Conservation (phyloP, 2,113 vertebrate genomes). For the Malurus melanocephalus region DNA sequence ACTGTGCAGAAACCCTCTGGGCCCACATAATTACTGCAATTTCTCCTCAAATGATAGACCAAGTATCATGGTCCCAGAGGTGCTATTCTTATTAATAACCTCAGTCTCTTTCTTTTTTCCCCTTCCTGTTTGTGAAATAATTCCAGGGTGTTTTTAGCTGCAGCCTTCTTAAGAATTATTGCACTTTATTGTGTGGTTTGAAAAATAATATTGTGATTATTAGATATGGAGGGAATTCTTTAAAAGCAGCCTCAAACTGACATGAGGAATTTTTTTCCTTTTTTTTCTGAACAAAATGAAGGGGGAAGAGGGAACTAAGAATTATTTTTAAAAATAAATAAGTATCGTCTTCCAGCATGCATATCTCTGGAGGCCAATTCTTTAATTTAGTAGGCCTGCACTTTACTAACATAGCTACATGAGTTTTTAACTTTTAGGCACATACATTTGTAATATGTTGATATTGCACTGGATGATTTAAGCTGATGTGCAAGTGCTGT, state of each 20-base stretch:
- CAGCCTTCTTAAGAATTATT: neutral
- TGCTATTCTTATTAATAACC: neutral
- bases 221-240: neutral
- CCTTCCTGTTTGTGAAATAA: neutral
- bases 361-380: neutral
- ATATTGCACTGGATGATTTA: too few species aligned
- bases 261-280: neutral
- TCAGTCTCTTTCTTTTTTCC: neutral
- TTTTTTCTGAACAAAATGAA: neutral
- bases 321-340: neutral
- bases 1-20: neutral
- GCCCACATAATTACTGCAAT: neutral
- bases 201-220: neutral
- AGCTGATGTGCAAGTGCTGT: too few species aligned
- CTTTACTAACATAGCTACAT: too few species aligned
- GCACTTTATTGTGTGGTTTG: neutral
- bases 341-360: neutral
- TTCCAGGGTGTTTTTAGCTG: neutral
- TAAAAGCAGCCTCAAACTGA: neutral
- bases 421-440: too few species aligned
- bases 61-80: neutral
- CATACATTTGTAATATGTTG: too few species aligned
- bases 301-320: rapidly evolving
- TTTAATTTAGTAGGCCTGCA: neutral
- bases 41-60: neutral